phyloP scores from a whole-genome alignment of 2,888 invertebrate species.

The Globia sparganii region DNA sequence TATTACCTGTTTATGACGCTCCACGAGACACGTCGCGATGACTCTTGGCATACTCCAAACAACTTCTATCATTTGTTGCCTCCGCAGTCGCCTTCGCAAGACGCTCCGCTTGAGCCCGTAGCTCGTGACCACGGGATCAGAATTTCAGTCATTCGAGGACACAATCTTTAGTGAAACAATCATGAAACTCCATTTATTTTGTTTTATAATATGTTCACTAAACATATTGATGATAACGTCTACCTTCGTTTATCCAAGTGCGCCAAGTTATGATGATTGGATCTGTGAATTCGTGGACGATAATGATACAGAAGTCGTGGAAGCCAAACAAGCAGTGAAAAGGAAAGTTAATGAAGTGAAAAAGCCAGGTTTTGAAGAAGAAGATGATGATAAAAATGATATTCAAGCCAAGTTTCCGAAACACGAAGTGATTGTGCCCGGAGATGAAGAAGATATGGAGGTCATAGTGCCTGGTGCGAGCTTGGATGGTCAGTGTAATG shows the following conservation, averaged over 20 bases:
- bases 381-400: not conserved
- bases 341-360: not conserved
- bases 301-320: not conserved
- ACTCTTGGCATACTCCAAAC: not conserved
- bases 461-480: rapidly evolving
- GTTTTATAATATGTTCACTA: slow-evolving; percentile 11
- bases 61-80: not conserved
- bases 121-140: not conserved
- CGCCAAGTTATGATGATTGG: slow-evolving; percentile 12
- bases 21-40: no score
- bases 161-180: not conserved
- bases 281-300: slow-evolving; percentile 1
- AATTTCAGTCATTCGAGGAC: not conserved
- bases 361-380: not conserved
- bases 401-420: not conserved
- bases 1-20: not conserved
- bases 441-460: no score
- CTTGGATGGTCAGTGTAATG: not conserved
- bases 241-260: slow-evolving; percentile 30
- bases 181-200: slow-evolving; percentile 22
- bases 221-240: not conserved
- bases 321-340: not conserved
- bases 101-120: not conserved
- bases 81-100: not conserved
- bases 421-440: not conserved